phyloP scores from a whole-genome alignment of 1,140 invertebrate genomes.

The Drosophila asahinai region DNA sequence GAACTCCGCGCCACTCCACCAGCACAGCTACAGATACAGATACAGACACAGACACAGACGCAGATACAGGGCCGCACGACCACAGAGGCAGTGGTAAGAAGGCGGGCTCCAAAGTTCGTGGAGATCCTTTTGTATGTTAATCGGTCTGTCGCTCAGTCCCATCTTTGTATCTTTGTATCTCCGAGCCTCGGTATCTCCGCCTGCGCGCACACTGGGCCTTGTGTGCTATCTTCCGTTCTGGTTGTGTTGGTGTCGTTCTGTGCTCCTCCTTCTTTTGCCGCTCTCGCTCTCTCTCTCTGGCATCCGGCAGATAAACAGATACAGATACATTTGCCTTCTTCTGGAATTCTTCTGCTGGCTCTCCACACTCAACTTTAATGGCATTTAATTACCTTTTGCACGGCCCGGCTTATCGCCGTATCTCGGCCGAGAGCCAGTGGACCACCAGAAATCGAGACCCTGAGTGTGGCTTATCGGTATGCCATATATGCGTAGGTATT shows the following conservation, averaged over 20 bases:
- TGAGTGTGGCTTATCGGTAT: constrained; percentile 45
- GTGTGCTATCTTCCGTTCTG: constrained; percentile 35
- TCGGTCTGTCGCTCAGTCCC: constrained; percentile 57
- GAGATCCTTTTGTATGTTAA: constrained; percentile 83
- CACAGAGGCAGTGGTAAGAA: constrained; percentile 45
- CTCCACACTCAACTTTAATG: constrained; percentile 68
- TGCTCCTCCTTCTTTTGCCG: constrained; percentile 58
- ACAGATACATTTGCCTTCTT: constrained; percentile 40
- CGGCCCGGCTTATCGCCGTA: constrained; percentile 54
- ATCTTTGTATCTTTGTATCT: constrained; percentile 51
- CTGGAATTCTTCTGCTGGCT: constrained; percentile 33
- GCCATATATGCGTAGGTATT: neutral
- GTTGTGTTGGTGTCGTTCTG: constrained; percentile 44
- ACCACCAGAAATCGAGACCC: constrained; percentile 61
- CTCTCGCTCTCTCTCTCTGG: constrained; percentile 28
- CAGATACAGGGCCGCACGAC: constrained; percentile 19
- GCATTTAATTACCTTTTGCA: constrained; percentile 78
- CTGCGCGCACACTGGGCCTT: constrained; percentile 11
- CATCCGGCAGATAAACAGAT: constrained; percentile 67
- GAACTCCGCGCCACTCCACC: constrained; percentile 32
- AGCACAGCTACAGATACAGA: constrained; percentile 11
- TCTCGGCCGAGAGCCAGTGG: constrained; percentile 24
- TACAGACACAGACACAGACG: neutral
- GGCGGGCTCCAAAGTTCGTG: constrained; percentile 73
- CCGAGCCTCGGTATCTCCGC: constrained; percentile 2